These are phyloP conservation scores for Cladopsammia gracilis DNA, from an alignment of 64 coral and sea anemone species.

Conservation along the genomic window DNA sequence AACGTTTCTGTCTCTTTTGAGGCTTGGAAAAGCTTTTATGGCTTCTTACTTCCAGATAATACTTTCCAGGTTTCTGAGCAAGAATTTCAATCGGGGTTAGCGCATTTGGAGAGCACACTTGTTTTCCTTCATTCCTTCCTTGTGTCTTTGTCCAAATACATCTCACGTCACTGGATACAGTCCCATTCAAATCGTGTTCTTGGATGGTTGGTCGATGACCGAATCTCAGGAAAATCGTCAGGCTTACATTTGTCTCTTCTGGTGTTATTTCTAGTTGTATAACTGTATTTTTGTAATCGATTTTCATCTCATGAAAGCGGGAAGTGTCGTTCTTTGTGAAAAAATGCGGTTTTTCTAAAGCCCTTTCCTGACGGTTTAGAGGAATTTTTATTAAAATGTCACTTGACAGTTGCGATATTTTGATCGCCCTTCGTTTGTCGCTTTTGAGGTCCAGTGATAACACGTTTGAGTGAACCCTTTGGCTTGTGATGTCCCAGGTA, in stretches of 20 bases:
- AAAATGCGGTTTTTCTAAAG: neutral
- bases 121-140: neutral
- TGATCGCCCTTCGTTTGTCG: neutral
- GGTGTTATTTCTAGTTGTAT: neutral
- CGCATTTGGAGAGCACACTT: neutral
- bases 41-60: neutral
- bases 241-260: neutral
- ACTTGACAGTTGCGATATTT: constrained; percentile 24
- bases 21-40: neutral
- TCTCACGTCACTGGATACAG: neutral
- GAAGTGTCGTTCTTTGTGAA: neutral
- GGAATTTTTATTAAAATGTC: constrained; percentile 13
- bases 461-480: constrained; percentile 31
- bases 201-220: neutral
- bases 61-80: neutral
- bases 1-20: constrained; percentile 12
- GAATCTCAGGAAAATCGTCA: neutral
- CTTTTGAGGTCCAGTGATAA: constrained; percentile 39
- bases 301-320: neutral
- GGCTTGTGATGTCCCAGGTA: constrained; percentile 53
- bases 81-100: neutral
- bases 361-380: neutral
- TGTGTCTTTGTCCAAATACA: neutral
- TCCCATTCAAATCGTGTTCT: neutral
- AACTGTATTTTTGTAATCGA: neutral